Conservation (phyloP, 1,140 invertebrate species). For the Steinernema feltiae region DNA sequence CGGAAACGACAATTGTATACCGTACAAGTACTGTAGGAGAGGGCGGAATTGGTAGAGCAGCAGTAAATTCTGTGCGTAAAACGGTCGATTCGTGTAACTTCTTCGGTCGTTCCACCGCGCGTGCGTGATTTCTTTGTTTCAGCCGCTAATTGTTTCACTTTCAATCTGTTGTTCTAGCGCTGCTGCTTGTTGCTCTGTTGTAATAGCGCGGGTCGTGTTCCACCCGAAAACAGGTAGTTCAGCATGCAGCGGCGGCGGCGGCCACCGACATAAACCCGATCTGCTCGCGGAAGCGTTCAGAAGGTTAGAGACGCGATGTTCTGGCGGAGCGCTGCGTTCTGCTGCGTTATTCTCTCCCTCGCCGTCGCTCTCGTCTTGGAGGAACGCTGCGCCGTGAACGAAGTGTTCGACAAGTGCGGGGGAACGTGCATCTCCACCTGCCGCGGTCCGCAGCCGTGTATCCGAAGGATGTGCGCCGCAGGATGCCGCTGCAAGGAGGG, state of each 20-base stretch:
- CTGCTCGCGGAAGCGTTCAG: background rate
- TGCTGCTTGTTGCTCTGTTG: background rate
- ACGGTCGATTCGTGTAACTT: too few relatives aligned
- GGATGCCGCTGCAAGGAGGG: background rate
- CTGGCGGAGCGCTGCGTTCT: background rate
- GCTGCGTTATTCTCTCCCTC: background rate
- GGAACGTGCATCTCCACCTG: background rate
- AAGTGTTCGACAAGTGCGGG: background rate
- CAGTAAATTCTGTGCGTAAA: too few relatives aligned
- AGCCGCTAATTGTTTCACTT: background rate
- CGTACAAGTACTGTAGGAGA: too few relatives aligned
- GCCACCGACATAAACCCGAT: background rate
- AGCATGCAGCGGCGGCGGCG: background rate
- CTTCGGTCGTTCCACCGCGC: too few relatives aligned
- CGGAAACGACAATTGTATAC: background rate
- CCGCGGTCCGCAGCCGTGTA: background rate
- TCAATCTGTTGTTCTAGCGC: background rate
- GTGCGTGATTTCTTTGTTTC: too few relatives aligned
- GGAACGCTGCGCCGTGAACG: background rate
- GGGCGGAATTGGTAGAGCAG: too few relatives aligned
- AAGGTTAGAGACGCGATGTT: background rate
- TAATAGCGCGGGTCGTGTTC: background rate
- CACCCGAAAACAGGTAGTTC: constrained; percentile 2
- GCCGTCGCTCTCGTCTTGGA: background rate
- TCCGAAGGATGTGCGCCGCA: background rate